Base-by-base conservation (phyloP, 1,140 invertebrate genomes). In the Drosophila orena region DNA sequence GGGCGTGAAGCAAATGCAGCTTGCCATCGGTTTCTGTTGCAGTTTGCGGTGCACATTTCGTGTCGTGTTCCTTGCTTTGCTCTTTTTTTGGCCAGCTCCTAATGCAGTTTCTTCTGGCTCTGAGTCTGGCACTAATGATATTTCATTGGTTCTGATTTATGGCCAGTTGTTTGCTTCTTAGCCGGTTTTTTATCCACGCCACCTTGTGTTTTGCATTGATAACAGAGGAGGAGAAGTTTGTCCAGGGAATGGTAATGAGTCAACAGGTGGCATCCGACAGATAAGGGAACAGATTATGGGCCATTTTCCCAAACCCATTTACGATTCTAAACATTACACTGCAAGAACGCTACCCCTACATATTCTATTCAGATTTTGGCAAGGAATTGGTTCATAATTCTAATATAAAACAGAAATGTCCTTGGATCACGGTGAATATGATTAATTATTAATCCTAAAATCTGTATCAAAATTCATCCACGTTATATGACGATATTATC, bases 141-240 rank as follows among this genome's bases (percentile, higher is more conserved):
- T 88, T 88, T 83, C 80, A 89, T 80, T 89, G 72, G 46, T 61
- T 74, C 68, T 89, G 84, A 88, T 88, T 88, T 88, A 88, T 89
- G 60, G 64, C 64, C 49, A 65, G 59, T 58, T 73, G 77, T 54
- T 72, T 53, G 62, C 65, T 55, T 49, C 58, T 57, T 30, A 22
- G 40, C 30, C 27, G 37, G 35, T 4, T 17, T 43, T 56, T 30
- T 38, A 34, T 17, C 43, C 27, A 30, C 17, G 4, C 3, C 15
- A 30, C 17, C 20, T 49, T 50, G 30, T 65, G 24, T 34, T 68
- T 54, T 66, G 59, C 44, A 68, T 68, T 68, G 47, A 68, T 69
- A 54, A 24, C 30, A 8, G 5, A 14, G 10, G 24, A 17, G 38
- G 4, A 34, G 1, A 1, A n/a, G 14, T 46, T 37, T 30, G 43